Evolutionary conservation across 2,797 vertebrate genomes (phyloP).

Genomic region (Hapalemur alaotrensis): DNA sequence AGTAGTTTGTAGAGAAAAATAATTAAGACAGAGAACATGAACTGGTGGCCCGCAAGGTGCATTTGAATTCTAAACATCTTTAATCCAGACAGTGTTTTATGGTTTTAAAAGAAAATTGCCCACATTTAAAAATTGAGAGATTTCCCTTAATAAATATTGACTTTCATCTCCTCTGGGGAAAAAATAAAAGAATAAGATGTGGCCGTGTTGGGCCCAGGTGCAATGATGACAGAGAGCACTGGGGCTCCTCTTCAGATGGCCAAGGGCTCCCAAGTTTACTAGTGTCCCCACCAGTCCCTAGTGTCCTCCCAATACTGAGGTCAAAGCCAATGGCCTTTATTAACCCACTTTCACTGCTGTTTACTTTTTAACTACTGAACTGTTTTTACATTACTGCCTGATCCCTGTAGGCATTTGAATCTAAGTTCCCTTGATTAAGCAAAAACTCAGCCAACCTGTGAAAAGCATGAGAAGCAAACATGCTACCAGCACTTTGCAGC

Average conservation of each 20-base stretch:
- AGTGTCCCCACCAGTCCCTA: not conserved
- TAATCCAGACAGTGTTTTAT: not conserved
- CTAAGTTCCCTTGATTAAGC: not conserved
- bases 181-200: not conserved
- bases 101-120: not conserved
- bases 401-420: not conserved
- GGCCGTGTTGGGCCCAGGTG: not conserved
- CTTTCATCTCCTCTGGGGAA: not conserved
- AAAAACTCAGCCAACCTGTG: not conserved
- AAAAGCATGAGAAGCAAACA: not conserved
- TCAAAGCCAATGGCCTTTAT: not conserved
- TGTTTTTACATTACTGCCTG: not conserved
- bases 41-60: not conserved
- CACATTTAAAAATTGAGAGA: not conserved
- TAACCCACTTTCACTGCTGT: not conserved
- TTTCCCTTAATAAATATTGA: not conserved
- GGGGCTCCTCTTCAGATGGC: not conserved
- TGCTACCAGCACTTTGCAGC: not conserved
- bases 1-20: not conserved
- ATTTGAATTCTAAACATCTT: not conserved
- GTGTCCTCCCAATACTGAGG: not conserved
- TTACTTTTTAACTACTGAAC: not conserved
- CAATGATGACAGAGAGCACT: not conserved
- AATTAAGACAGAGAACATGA: not conserved
- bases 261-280: not conserved